Base-by-base conservation (phyloP, 2,888 invertebrate genomes). In the Rhorus exstirpatorius region DNA sequence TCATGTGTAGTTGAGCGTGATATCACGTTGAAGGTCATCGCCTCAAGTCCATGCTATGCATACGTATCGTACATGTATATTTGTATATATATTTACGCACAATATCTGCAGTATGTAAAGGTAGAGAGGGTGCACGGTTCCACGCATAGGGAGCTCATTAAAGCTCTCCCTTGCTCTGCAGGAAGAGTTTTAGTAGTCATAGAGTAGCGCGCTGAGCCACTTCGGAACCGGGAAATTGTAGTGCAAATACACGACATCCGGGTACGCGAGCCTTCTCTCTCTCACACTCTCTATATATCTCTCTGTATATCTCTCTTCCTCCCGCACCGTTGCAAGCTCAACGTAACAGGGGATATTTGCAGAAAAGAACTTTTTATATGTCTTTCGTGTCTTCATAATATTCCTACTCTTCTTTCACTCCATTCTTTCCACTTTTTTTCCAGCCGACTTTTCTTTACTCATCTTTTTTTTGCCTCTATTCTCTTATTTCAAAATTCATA, bases 161-260 rank as follows among this genome's bases (percentile, higher is more conserved):
- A 82, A 82, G 82, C 79, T 82, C 70, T 70, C 76, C 55, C 58
- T 68, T 74, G 61, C 58, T 67, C 63, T 65, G 55, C 65, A 82
- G 79, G 78, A 79, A 82, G 79, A 82, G 75, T 79, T 79, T 82
- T 75, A 65, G 75, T 70, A 75, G 79, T 82, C 75, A 79, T 70
- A 75, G 74, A 82, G 79, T 65, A 55, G 76, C 60, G 81, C 61
- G 67, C 63, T 74, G 72, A 82, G 75, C 79, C 70, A 79, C 79
- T 79, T 70, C 82, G 82, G 82, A 82, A 75, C 75, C 75, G 75
- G 82, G 82, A 79, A 82, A 82, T 82, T 82, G 82, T 82, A 75
- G 79, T 75, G 82, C 75, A 82, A 82, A 82, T 79, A 82, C 75
- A 75, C 74, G 82, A 82, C 75, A 76, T 79, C 82, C 82, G 82